Evolutionary conservation across 1,140 invertebrate species (phyloP).

Genomic region (Drosophila punjabiensis): DNA sequence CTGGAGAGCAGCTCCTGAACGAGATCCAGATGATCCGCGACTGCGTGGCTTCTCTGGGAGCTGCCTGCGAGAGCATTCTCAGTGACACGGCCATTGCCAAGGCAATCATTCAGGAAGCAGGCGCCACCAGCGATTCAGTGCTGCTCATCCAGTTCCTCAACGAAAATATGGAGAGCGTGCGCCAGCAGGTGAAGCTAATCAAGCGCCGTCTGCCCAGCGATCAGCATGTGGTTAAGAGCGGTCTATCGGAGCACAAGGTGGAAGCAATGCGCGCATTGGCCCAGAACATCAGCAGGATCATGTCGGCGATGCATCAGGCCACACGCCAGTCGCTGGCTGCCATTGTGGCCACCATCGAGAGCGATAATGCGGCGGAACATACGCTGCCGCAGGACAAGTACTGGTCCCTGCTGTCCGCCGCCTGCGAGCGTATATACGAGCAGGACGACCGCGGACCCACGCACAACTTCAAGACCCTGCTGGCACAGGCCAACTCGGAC

Average conservation of each 20-base stretch:
- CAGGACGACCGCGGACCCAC: constrained; percentile 94
- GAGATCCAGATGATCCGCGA: constrained; percentile 86
- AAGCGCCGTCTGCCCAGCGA: constrained; percentile 90
- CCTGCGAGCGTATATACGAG: constrained; percentile 83
- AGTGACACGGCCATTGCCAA: constrained; percentile 90
- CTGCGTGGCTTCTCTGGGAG: constrained; percentile 85
- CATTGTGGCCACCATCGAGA: constrained; percentile 85
- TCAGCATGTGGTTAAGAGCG: constrained; percentile 87
- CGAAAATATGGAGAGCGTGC: constrained; percentile 90
- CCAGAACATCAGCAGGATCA: constrained; percentile 87
- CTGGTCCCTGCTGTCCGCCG: constrained; percentile 75
- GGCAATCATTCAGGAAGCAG: constrained; percentile 87
- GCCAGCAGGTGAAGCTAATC: constrained; percentile 93
- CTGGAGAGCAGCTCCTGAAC: constrained; percentile 86
- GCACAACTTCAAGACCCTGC: constrained; percentile 90
- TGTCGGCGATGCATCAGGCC: constrained; percentile 88
- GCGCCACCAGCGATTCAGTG: constrained; percentile 89
- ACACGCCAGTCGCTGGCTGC: constrained; percentile 87
- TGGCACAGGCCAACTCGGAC: constrained; percentile 87
- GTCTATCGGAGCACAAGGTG: constrained; percentile 88
- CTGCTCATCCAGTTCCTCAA: constrained; percentile 92
- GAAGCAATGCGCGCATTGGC: constrained; percentile 87
- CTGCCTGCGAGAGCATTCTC: constrained; percentile 90
- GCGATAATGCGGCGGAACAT: constrained; percentile 80
- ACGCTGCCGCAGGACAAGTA: constrained; percentile 80